Conservation (phyloP, 2,113 vertebrate genomes). For the Triplophysa dalaica region DNA sequence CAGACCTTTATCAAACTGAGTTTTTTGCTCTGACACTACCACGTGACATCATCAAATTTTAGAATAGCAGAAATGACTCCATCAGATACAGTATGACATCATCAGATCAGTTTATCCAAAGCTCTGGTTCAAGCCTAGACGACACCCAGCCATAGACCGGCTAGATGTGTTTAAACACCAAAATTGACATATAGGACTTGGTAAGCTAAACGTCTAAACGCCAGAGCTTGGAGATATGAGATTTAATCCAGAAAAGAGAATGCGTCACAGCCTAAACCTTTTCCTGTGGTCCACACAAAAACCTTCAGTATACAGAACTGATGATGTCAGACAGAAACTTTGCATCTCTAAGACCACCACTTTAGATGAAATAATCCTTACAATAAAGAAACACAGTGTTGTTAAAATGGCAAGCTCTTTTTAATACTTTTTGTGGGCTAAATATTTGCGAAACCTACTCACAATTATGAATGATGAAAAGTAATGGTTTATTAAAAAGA, state of each 20-base stretch:
- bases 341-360: too few species aligned
- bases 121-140: not conserved
- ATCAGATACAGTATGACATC: not conserved
- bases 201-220: conserved; percentile 2
- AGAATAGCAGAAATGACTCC: not conserved
- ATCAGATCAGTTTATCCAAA: not conserved
- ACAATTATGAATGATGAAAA: too few species aligned
- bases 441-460: too few species aligned
- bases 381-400: too few species aligned
- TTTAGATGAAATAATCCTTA: too few species aligned
- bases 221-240: not conserved
- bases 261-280: not conserved
- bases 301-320: not conserved
- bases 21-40: not conserved
- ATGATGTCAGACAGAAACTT: too few species aligned
- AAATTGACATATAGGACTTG: not conserved
- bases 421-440: too few species aligned
- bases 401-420: too few species aligned
- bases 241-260: not conserved
- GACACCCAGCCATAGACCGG: too few species aligned
- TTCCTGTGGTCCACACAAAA: conserved; percentile 1
- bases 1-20: not conserved
- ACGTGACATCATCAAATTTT: not conserved
- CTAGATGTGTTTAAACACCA: not conserved
- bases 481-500: too few species aligned